Evolutionary conservation across 2,113 vertebrate genomes (phyloP).

Genomic region (Colaptes auratus): DNA sequence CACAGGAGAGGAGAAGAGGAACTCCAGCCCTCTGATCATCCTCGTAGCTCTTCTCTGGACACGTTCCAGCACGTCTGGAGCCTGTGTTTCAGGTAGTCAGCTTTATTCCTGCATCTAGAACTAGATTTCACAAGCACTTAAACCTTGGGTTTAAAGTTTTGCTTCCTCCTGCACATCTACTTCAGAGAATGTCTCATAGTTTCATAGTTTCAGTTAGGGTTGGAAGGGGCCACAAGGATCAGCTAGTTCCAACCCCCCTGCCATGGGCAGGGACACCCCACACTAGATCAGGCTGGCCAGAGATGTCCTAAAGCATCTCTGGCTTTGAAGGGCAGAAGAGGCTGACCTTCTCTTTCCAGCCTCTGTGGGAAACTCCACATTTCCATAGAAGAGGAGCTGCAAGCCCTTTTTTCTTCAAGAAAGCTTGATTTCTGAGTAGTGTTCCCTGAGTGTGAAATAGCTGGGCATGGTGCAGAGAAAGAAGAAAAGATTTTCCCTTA

Average conservation of each 20-base stretch:
- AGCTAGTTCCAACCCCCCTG: too few relatives aligned
- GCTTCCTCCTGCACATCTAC: not conserved
- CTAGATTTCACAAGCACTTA: not conserved
- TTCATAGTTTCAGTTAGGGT: too few relatives aligned
- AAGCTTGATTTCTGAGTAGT: not conserved
- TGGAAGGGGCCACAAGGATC: too few relatives aligned
- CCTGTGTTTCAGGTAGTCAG: not conserved
- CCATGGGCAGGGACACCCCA: too few relatives aligned
- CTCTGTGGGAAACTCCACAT: not conserved
- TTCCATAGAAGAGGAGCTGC: not conserved
- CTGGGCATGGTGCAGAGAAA: not conserved
- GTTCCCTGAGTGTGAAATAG: not conserved
- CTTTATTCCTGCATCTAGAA: not conserved
- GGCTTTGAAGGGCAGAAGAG: not conserved
- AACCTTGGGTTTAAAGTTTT: not conserved
- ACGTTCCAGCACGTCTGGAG: not conserved
- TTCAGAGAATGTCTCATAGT: too few relatives aligned
- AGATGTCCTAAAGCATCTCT: not conserved
- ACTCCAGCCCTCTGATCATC: too few relatives aligned
- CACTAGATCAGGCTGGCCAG: too few relatives aligned
- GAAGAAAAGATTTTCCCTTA: not conserved
- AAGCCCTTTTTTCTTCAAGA: not conserved
- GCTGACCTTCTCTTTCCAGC: not conserved
- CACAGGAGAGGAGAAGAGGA: too few relatives aligned
- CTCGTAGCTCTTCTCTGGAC: too few relatives aligned